A percentile compares a stretch with the other conserved stretches of the same genome.
Conservation (phyloP, 2,888 invertebrate species). For the Eupelmus urozonus region DNA sequence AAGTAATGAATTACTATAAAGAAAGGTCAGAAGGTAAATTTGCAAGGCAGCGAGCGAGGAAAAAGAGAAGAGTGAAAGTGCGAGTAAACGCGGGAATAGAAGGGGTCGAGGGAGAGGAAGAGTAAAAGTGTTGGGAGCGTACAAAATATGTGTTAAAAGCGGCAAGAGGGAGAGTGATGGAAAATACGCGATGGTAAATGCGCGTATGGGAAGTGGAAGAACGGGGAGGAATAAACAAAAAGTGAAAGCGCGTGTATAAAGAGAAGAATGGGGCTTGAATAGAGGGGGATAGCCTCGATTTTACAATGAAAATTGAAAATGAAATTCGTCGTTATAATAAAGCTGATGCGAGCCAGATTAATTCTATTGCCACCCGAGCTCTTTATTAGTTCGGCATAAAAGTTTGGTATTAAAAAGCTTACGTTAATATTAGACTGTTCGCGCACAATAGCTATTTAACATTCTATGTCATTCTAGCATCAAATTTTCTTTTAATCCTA, state of each 20-base stretch:
- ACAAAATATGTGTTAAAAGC: constrained; percentile 37
- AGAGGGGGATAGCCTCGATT: constrained; percentile 8
- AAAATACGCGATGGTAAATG: neutral
- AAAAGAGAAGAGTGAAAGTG: constrained; percentile 36
- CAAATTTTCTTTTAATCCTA: too few species aligned
- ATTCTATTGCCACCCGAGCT: too few species aligned
- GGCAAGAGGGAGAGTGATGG: neutral
- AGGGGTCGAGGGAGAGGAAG: constrained; percentile 27
- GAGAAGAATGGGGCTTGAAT: constrained; percentile 20
- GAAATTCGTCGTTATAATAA: too few species aligned
- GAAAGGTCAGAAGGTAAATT: neutral
- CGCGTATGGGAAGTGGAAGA: neutral
- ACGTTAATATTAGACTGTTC: neutral
- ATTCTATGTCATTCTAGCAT: too few species aligned
- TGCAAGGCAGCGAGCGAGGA: neutral
- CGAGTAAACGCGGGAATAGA: neutral
- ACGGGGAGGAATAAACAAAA: constrained; percentile 45
- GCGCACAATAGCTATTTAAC: neutral
- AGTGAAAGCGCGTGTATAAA: constrained; percentile 42
- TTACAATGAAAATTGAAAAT: constrained; percentile 26
- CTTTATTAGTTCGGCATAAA: too few species aligned
- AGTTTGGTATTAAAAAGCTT: neutral
- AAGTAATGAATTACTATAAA: neutral
- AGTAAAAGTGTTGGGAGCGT: constrained; percentile 48
- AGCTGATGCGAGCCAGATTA: too few species aligned